A percentile compares a stretch with the other conserved stretches of the same genome.
Evolutionary conservation across 2,797 vertebrate species (phyloP).

Genomic region (Orientallactaga sibirica): DNA sequence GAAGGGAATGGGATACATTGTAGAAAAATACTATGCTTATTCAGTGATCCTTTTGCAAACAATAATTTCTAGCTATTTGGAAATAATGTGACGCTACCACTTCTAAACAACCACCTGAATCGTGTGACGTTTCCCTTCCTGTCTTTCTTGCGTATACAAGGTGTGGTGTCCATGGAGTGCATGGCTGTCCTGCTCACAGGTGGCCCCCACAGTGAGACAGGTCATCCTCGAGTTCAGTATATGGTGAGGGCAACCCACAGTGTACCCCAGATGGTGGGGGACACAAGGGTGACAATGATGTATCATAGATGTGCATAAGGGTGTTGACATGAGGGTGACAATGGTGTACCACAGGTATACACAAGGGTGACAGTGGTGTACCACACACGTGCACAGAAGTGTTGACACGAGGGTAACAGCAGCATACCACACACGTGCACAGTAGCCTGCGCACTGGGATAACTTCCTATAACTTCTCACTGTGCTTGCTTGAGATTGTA

Average conservation of each 20-base stretch:
- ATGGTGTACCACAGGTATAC: no score
- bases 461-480: no score
- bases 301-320: rapidly evolving
- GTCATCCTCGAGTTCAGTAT: not conserved
- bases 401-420: no score
- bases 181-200: not conserved
- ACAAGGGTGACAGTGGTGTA: no score
- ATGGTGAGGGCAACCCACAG: not conserved
- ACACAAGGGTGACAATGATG: not conserved
- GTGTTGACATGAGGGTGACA: not conserved
- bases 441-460: no score
- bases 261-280: not conserved
- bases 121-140: not conserved
- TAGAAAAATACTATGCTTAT: not conserved
- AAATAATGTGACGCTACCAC: not conserved
- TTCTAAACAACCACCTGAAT: not conserved
- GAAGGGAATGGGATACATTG: not conserved
- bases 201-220: no score
- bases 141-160: not conserved
- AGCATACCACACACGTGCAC: no score
- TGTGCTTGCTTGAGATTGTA: no score
- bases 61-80: not conserved
- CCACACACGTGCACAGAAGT: no score
- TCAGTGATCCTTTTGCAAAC: not conserved
- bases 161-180: no score